phyloP scores from a whole-genome alignment of 2,888 invertebrate genomes.

The Siphlonurus alternatus region DNA sequence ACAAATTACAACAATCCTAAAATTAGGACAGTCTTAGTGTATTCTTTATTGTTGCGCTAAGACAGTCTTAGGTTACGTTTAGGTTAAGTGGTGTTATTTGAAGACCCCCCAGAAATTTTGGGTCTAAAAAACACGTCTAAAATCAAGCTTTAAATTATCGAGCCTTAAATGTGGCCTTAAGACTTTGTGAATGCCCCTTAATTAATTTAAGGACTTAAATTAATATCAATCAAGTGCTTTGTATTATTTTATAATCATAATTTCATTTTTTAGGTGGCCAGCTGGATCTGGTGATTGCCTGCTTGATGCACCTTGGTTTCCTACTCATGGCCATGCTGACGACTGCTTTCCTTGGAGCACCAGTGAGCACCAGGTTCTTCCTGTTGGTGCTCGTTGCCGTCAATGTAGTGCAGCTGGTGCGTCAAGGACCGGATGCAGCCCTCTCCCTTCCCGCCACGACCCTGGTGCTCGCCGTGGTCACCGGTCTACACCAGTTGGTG shows the following conservation, averaged over 20 bases:
- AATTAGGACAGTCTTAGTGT: too few relatives aligned
- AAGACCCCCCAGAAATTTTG: too few relatives aligned
- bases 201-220: not conserved
- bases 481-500: not conserved
- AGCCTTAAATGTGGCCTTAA: too few relatives aligned
- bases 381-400: constrained; percentile 3
- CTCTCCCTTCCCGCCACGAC: not conserved
- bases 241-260: not conserved
- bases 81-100: too few relatives aligned
- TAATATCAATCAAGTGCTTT: not conserved
- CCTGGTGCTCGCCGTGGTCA: not conserved
- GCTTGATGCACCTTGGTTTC: constrained; percentile 11
- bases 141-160: too few relatives aligned
- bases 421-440: not conserved
- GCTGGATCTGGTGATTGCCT: constrained; percentile 9
- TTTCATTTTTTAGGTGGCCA: constrained; percentile 9
- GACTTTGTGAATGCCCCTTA: too few relatives aligned
- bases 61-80: too few relatives aligned
- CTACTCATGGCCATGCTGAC: constrained; percentile 13
- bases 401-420: constrained; percentile 1
- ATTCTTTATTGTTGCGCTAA: too few relatives aligned
- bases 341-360: constrained; percentile 8
- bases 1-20: too few relatives aligned
- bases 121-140: too few relatives aligned
- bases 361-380: not conserved